Conservation (phyloP, 92 coral and sea anemone species). For the Siderastrea siderea region DNA sequence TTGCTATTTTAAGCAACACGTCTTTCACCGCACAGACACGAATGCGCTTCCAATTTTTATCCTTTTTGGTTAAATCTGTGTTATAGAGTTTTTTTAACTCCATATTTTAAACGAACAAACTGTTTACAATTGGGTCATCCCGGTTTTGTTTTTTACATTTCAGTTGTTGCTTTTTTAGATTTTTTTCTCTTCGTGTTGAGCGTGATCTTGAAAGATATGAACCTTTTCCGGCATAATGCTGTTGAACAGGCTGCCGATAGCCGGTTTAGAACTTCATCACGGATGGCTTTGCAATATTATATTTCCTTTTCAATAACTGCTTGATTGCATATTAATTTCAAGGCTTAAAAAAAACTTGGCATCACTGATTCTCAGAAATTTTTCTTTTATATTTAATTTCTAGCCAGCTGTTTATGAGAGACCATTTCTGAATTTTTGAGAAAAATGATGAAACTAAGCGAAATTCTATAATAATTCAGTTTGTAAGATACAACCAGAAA, state of each 20-base stretch:
- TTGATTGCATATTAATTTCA: slow-evolving; percentile 22
- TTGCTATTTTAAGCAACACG: neutral
- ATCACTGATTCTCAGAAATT: neutral
- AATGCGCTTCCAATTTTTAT: neutral
- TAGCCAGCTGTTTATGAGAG: neutral
- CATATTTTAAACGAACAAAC: slow-evolving; percentile 3
- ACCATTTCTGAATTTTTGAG: neutral
- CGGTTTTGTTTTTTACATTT: neutral
- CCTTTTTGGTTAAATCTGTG: neutral
- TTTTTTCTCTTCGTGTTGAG: neutral
- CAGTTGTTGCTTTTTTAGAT: neutral
- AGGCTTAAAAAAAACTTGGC: neutral
- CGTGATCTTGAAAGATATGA: slow-evolving; percentile 14
- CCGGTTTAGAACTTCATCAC: slow-evolving; percentile 9
- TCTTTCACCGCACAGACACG: neutral
- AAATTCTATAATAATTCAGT: neutral
- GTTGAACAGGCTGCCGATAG: neutral
- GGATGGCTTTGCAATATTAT: slow-evolving; percentile 10
- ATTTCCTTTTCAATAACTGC: slow-evolving; percentile 8
- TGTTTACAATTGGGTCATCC: slow-evolving; percentile 5
- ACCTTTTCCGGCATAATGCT: neutral
- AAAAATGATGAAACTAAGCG: neutral
- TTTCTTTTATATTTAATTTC: neutral
- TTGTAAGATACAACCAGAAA: neutral
- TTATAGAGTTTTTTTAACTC: neutral